phyloP scores from a whole-genome alignment of 2,888 invertebrate genomes.

The Phytoseiulus persimilis region DNA sequence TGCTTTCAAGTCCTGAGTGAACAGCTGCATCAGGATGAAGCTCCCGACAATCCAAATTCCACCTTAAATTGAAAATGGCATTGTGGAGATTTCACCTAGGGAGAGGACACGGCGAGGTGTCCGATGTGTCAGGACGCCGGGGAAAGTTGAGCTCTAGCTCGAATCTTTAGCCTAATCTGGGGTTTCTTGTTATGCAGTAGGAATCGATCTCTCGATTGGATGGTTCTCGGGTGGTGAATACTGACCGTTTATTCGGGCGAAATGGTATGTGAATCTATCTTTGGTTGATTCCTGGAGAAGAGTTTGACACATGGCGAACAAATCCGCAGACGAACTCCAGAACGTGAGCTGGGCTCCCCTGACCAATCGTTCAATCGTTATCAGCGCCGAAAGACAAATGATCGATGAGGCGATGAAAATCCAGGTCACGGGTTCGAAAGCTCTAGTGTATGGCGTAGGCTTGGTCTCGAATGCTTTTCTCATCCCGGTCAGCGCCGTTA shows the following conservation, averaged over 20 bases:
- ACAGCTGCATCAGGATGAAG: constrained; percentile 6
- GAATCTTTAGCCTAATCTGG: neutral
- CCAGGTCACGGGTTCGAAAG: neutral
- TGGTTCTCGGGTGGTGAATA: too few relatives aligned
- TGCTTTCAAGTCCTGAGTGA: neutral
- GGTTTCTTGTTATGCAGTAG: neutral
- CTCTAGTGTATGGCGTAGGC: constrained; percentile 12
- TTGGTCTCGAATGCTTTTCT: constrained; percentile 27
- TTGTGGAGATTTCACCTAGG: neutral
- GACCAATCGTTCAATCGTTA: neutral
- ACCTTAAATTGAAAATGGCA: neutral
- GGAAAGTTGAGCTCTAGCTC: neutral
- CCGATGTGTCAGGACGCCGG: too few relatives aligned
- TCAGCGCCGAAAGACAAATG: neutral
- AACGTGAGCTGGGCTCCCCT: neutral
- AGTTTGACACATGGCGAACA: neutral
- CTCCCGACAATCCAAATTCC: neutral
- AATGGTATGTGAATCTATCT: neutral
- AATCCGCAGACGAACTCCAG: neutral
- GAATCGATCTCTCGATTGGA: too few relatives aligned
- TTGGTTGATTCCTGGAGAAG: constrained; percentile 12
- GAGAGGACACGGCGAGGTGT: neutral
- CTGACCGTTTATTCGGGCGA: constrained; percentile 8
- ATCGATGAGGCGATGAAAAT: neutral
- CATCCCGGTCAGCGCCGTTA: constrained; percentile 10